These are phyloP conservation scores for Tupaia tana DNA, from an alignment of 2,113 vertebrate species.

Conservation along the genomic window DNA sequence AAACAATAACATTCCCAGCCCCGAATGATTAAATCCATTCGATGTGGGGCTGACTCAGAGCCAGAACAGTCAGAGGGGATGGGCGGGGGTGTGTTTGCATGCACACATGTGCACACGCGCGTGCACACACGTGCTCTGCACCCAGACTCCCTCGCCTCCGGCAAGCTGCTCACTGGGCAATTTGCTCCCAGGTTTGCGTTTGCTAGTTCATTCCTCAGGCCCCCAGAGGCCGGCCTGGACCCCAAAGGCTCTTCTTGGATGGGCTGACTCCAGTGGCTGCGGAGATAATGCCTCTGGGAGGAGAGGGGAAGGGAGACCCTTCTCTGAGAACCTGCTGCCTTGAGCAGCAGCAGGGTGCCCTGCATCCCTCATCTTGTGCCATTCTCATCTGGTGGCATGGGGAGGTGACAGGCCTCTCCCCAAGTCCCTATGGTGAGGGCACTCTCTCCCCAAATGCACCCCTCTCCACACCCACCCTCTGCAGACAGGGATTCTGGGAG, in stretches of 20 bases:
- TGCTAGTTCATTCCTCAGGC: constrained; percentile 56
- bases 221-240: constrained; percentile 46
- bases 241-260: neutral
- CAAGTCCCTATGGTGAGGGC: neutral
- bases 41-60: constrained; percentile 60
- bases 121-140: no score
- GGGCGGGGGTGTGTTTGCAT: accelerated
- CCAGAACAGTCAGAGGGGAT: neutral
- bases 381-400: neutral
- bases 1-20: constrained; percentile 79
- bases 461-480: no score
- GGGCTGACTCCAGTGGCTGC: neutral
- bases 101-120: neutral
- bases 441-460: neutral
- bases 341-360: no score
- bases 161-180: neutral
- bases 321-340: neutral
- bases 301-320: accelerated
- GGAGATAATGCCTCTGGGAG: neutral
- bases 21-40: constrained; percentile 49
- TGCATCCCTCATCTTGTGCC: neutral
- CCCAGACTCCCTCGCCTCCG: neutral
- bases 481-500: neutral
- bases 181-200: constrained; percentile 38
- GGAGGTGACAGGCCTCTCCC: neutral